Percentiles rank a stretch among this genome's conserved stretches.
These are phyloP conservation scores for Nemotelus nigrinus DNA, from an alignment of 2,888 invertebrate species.

Conservation along the genomic window DNA sequence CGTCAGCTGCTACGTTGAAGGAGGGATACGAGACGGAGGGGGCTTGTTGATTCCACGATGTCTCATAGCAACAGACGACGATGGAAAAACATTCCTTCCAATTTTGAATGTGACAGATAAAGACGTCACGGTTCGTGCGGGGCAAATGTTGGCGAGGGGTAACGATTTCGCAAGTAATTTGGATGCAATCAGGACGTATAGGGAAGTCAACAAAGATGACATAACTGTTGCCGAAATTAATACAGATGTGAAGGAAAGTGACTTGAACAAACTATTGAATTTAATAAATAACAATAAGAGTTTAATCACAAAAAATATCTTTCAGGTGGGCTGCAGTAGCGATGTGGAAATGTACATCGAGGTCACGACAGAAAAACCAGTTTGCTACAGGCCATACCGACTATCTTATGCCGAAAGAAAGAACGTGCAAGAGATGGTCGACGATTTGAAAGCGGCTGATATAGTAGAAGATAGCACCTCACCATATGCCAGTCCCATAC, in stretches of 20 bases:
- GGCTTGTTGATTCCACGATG: slow-evolving; percentile 6
- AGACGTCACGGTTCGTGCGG: background rate
- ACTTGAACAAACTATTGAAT: background rate
- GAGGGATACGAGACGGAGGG: slow-evolving; percentile 3
- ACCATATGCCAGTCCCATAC: slow-evolving; percentile 1
- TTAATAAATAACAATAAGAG: background rate
- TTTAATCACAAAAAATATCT: slow-evolving; percentile 16
- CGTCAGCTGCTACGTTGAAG: slow-evolving; percentile 10
- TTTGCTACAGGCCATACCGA: slow-evolving; percentile 11
- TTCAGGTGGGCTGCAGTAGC: slow-evolving; percentile 1
- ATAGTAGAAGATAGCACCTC: background rate
- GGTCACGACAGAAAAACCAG: slow-evolving; percentile 3
- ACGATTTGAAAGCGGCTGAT: background rate
- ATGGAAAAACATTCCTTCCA: background rate
- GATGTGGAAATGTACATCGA: slow-evolving; percentile 19
- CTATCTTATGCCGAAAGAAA: background rate
- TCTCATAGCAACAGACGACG: slow-evolving; percentile 7
- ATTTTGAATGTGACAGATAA: slow-evolving; percentile 19
- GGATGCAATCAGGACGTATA: background rate
- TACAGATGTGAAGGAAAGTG: slow-evolving; percentile 3
- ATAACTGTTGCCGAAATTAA: background rate
- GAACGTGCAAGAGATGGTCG: background rate
- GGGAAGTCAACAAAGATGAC: slow-evolving; percentile 1
- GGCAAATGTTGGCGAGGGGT: slow-evolving; percentile 5
- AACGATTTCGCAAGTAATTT: background rate